Evolutionary conservation across 2,797 vertebrate genomes (phyloP), one percentile per base, ranked within the genome.

Genomic region (Pristis pectinata): DNA sequence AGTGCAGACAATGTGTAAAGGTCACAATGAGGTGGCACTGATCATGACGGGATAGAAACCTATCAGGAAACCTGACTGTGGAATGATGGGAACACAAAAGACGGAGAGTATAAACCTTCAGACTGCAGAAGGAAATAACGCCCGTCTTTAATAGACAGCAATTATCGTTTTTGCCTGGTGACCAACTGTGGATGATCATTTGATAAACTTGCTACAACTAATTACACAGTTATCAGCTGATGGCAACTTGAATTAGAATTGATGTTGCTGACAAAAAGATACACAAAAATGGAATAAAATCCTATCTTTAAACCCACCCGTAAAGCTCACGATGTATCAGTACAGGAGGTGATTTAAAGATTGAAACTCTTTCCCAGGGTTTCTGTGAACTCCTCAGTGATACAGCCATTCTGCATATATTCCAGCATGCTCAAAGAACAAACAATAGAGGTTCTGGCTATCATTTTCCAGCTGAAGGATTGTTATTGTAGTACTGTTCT

Each of bases 81-180:
- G 19, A 92, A 67, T 91, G 34, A 92, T 92, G 19, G 64, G 61
- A 61, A 70, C 61, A 93, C 61, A 93, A 49, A 72, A 44, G 91
- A 11, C 67, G 41, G 24, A 93, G n/a, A 44, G 19, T 44, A 10
- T 13, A 72, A 67, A 93, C 11, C n/a, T 41, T n/a, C 64, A 70
- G 64, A 41, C 8, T 44, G 27, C n/a, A 15, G 37, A 92, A 72
- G 30, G 89, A 44, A 64, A 70, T 24, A 7, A 15, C 91, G 59
- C 17, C 30, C 91, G 64, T 15, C 56, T 64, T 87, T 87, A 34
- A 17, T 34, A 15, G 7, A 24, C 0, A 13, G 0, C 44, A 64
- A 27, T 61, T 41, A 19, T 2, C 5, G n/a, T 93, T 70, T 72
- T 72, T n/a, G 44, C 10, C 37, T 24, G n/a, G 22, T 93, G 41